Evolutionary conservation across 1,140 invertebrate genomes (phyloP).

Genomic region (Belonocnema kinseyi): DNA sequence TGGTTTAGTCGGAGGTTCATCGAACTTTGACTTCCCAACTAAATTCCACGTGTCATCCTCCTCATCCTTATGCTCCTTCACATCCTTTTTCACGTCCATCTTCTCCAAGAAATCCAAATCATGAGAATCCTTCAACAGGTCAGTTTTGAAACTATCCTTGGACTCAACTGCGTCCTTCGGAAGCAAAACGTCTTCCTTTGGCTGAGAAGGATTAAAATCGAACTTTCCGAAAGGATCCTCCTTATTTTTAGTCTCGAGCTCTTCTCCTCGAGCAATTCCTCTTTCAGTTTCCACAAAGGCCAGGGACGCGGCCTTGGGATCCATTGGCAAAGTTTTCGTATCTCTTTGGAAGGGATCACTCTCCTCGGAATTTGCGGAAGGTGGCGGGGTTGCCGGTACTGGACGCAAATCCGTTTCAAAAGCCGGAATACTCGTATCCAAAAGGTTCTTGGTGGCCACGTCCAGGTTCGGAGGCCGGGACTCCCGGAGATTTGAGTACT

Average conservation of each 20-base stretch:
- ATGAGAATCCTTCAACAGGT: constrained; percentile 41
- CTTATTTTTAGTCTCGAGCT: background rate
- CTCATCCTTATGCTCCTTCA: constrained; percentile 26
- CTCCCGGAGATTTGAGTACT: constrained; percentile 54
- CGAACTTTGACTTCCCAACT: constrained; percentile 44
- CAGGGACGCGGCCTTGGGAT: constrained; percentile 71
- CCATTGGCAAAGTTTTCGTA: constrained; percentile 54
- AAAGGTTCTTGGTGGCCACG: constrained; percentile 36
- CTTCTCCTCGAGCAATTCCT: background rate
- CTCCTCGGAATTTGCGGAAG: constrained; percentile 65
- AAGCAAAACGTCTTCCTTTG: background rate
- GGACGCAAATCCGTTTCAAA: constrained; percentile 54
- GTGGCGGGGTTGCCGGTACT: constrained; percentile 69
- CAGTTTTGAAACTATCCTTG: background rate
- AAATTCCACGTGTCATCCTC: constrained; percentile 59
- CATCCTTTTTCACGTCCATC: constrained; percentile 39
- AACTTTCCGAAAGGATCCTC: background rate
- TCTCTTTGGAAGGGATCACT: constrained; percentile 48
- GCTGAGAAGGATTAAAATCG: background rate
- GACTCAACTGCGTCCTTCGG: constrained; percentile 42
- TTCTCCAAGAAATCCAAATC: constrained; percentile 49
- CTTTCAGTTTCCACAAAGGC: constrained; percentile 75
- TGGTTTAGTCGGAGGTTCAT: constrained; percentile 65
- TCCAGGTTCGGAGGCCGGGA: constrained; percentile 36
- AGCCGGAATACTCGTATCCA: constrained; percentile 52